These are phyloP conservation scores for Cosmopolites sordidus DNA, from an alignment of 2,888 invertebrate genomes.

Conservation along the genomic window DNA sequence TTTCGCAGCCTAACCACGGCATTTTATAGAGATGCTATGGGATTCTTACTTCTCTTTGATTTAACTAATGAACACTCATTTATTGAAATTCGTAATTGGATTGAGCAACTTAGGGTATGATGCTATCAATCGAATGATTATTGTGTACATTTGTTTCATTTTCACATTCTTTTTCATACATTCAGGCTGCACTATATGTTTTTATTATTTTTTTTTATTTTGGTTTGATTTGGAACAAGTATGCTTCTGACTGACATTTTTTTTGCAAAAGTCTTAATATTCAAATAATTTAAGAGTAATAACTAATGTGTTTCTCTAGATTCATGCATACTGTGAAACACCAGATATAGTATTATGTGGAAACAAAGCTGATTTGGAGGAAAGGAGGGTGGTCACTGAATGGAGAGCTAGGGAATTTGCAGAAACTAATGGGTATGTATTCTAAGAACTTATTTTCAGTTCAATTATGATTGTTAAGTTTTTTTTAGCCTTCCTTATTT, in stretches of 20 bases:
- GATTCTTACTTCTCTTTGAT: constrained; percentile 86
- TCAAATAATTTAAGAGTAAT: too few relatives aligned
- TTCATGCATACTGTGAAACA: constrained; percentile 82
- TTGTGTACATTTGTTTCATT: constrained; percentile 3
- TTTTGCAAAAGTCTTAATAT: constrained; percentile 1
- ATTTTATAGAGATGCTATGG: constrained; percentile 94
- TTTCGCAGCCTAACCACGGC: constrained; percentile 90
- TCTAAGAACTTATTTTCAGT: background rate
- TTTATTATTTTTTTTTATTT: too few relatives aligned
- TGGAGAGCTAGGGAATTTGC: constrained; percentile 79
- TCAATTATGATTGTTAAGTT: too few relatives aligned
- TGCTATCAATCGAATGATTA: background rate
- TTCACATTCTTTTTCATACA: too few relatives aligned
- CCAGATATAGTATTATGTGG: constrained; percentile 95
- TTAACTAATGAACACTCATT: constrained; percentile 90
- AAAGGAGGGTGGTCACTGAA: constrained; percentile 73
- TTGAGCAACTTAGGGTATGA: constrained; percentile 78
- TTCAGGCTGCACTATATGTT: too few relatives aligned
- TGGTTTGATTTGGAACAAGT: too few relatives aligned
- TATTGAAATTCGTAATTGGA: constrained; percentile 87
- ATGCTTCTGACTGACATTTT: background rate
- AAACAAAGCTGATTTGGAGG: constrained; percentile 90
- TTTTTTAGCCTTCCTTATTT: constrained; percentile 60
- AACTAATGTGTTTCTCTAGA: constrained; percentile 47
- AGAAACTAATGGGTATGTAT: constrained; percentile 64